Conservation (phyloP, 2,888 invertebrate species). For the Dasypogon diadema region DNA sequence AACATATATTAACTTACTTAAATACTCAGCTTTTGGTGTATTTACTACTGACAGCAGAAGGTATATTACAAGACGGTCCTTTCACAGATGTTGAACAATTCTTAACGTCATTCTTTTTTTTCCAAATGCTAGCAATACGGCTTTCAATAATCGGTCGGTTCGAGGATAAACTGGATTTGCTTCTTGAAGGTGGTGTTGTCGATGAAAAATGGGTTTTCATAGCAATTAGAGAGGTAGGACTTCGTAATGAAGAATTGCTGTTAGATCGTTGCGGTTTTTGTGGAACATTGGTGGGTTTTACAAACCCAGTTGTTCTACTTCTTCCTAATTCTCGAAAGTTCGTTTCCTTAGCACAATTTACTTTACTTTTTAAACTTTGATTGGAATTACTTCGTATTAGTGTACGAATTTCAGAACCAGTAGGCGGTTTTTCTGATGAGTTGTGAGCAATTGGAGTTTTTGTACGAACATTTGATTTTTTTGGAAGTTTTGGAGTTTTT, state of each 20-base stretch:
- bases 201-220: conserved; percentile 61
- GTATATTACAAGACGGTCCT: not conserved
- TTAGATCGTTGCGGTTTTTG: conserved; percentile 65
- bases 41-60: not conserved
- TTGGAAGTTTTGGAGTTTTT: conserved; percentile 65
- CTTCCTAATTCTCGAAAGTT: conserved; percentile 47
- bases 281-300: conserved; percentile 59
- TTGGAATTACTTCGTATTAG: conserved; percentile 63
- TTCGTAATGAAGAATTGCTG: conserved; percentile 64
- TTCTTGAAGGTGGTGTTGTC: conserved; percentile 67
- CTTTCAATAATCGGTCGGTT: conserved; percentile 55
- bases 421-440: conserved; percentile 53
- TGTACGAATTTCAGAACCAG: conserved; percentile 66
- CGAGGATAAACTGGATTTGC: conserved; percentile 65
- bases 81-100: not conserved
- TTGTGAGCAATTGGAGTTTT: conserved; percentile 51
- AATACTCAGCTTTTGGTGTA: conserved; percentile 10
- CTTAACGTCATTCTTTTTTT: conserved; percentile 4
- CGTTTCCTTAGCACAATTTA: not conserved
- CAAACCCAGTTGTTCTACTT: conserved; percentile 57
- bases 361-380: conserved; percentile 23
- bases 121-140: conserved; percentile 28
- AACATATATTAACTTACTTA: no score
- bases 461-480: conserved; percentile 56
- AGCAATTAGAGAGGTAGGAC: conserved; percentile 58